Evolutionary conservation across 2,888 invertebrate genomes (phyloP), one percentile per base, ranked within the genome.

Genomic region (Acheta domesticus): DNA sequence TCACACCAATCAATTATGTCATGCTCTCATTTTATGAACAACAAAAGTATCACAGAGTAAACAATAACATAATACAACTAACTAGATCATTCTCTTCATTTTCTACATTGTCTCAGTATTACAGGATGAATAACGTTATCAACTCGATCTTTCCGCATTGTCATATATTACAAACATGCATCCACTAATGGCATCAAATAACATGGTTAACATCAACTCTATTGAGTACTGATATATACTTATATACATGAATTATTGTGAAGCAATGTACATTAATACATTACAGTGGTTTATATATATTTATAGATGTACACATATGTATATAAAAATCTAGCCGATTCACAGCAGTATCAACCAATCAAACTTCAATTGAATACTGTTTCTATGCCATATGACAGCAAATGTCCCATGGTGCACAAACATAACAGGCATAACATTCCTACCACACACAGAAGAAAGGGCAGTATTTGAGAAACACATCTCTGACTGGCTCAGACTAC

Each of bases 221-320:
- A 62, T 19, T 19, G 62, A n/a, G 62, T 62, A 62, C n/a, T 62
- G n/a, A 62, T 62, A 62, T 62, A 62, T 62, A 62, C n/a, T 62
- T 79, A 79, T 79, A 62, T 79, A 79, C 79, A 79, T 79, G 79
- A 79, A 76, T 79, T 75, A 75, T 75, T 76, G 74, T 62, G 79
- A 79, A 79, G 79, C 76, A 79, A 79, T 79, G 76, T 79, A 79
- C 79, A 79, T 36, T 48, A 36, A 76, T 49, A 62, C 62, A 76
- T 75, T 49, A 79, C 73, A 78, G 48, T 75, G 49, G 48, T 77
- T 78, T 78, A 74, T 78, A 48, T 78, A 77, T 78, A 77, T 49
- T 12, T 49, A 77, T 50, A 50, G 23, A 49, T 50, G 36, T 77
- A 77, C 48, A 36, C 77, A 49, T 77, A 78, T 50, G 73, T 74